These are phyloP conservation scores for Acromyrmex echinatior DNA, from an alignment of 1,140 invertebrate species.

Conservation along the genomic window DNA sequence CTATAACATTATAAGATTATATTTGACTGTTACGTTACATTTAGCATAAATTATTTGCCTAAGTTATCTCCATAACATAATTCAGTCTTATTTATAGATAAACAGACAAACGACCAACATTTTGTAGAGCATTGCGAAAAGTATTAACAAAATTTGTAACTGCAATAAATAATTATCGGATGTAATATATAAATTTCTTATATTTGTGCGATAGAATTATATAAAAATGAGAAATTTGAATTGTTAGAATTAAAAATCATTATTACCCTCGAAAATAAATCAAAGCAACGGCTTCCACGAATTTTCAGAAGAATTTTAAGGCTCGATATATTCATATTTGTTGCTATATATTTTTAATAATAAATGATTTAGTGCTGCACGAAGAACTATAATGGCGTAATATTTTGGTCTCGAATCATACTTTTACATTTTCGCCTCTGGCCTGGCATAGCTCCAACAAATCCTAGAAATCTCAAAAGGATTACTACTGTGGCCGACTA, in stretches of 20 bases:
- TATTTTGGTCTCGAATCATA: slow-evolving; percentile 49
- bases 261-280: neutral
- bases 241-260: neutral
- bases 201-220: neutral
- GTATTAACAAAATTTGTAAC: neutral
- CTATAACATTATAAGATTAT: slow-evolving; percentile 34
- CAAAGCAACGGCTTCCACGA: neutral
- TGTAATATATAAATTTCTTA: neutral
- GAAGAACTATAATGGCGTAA: slow-evolving; percentile 9
- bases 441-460: slow-evolving; percentile 34
- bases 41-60: slow-evolving; percentile 11
- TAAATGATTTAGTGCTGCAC: slow-evolving; percentile 11
- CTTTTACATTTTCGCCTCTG: slow-evolving; percentile 43
- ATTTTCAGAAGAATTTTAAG: neutral
- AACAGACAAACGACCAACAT: neutral
- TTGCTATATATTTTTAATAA: slow-evolving; percentile 25
- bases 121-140: neutral
- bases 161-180: neutral
- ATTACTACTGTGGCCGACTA: slow-evolving; percentile 35
- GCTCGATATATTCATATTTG: neutral
- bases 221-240: neutral
- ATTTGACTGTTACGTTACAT: neutral
- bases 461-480: slow-evolving; percentile 59
- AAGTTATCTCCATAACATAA: slow-evolving; percentile 6
- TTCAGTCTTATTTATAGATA: neutral